Conservation (phyloP, 2,888 invertebrate genomes). For the Papilio gigon region DNA sequence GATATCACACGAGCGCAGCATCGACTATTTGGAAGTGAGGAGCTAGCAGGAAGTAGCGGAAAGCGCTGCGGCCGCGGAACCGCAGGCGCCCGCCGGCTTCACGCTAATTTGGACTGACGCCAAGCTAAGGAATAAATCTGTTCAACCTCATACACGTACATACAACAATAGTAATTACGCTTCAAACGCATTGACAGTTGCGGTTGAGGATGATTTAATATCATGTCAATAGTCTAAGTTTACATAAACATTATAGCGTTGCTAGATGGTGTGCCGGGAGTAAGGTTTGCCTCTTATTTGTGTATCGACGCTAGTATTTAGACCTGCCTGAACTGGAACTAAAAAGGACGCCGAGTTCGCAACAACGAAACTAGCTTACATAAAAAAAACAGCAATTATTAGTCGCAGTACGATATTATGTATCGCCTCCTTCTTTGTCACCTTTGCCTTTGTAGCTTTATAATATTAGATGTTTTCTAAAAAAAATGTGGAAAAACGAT, state of each 20-base stretch:
- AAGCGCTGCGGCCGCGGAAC: slow-evolving; percentile 12
- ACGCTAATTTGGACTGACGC: slow-evolving; percentile 13
- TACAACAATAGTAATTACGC: neutral
- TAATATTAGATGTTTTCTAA: neutral
- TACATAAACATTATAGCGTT: no score
- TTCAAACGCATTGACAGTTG: neutral
- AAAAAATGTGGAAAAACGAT: neutral
- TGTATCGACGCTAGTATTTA: no score
- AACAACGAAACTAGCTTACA: no score
- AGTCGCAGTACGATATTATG: no score
- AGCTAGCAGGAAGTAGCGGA: neutral
- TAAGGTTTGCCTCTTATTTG: no score
- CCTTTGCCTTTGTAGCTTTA: no score
- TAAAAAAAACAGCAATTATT: no score
- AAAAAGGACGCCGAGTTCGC: no score
- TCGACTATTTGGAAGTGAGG: neutral
- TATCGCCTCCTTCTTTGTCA: no score
- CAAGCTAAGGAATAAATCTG: slow-evolving; percentile 14
- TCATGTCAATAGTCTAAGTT: no score
- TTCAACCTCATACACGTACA: neutral
- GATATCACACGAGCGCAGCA: neutral
- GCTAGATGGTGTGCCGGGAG: no score
- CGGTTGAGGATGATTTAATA: neutral
- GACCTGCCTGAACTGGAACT: no score
- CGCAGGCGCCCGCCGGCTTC: slow-evolving; percentile 1